Evolutionary conservation across 2,888 invertebrate genomes (phyloP).

Genomic region (Empis stercorea): DNA sequence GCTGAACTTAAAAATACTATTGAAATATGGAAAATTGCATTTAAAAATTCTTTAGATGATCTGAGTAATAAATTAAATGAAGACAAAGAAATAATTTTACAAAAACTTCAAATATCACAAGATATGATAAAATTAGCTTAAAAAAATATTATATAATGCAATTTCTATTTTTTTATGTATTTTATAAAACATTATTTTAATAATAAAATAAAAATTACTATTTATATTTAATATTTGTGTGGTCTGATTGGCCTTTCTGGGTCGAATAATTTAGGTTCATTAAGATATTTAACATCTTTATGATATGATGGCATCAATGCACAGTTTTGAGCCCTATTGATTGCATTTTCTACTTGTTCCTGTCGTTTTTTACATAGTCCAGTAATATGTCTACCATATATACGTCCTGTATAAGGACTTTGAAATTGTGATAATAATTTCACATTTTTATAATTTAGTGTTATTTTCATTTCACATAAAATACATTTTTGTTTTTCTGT

Average conservation of each 20-base stretch:
- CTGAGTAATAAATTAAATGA: conserved; percentile 17
- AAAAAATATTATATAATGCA: background rate
- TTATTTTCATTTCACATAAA: conserved; percentile 69
- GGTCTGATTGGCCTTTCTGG: conserved; percentile 69
- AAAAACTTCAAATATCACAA: conserved; percentile 19
- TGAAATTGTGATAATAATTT: conserved; percentile 89
- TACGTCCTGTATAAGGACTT: conserved; percentile 84
- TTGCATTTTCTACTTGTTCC: conserved; percentile 55
- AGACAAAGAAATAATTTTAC: conserved; percentile 15
- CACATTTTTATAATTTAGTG: conserved; percentile 81
- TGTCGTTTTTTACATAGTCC: conserved; percentile 82
- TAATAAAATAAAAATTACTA: no score
- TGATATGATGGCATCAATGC: conserved; percentile 74
- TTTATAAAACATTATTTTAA: conserved; percentile 6
- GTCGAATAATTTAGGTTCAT: conserved; percentile 85
- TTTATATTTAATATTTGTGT: conserved; percentile 53
- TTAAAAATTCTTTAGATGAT: conserved; percentile 20
- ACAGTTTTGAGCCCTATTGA: conserved; percentile 59
- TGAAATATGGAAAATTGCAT: conserved; percentile 22
- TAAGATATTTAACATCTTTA: conserved; percentile 65
- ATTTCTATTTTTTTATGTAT: conserved; percentile 3
- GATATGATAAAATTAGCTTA: conserved; percentile 21
- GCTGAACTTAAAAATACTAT: conserved; percentile 18
- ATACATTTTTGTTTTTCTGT: conserved; percentile 62
- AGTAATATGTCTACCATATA: conserved; percentile 87